These are phyloP conservation scores for Dryomyza anilis DNA, from an alignment of 2,888 invertebrate species.

Conservation along the genomic window DNA sequence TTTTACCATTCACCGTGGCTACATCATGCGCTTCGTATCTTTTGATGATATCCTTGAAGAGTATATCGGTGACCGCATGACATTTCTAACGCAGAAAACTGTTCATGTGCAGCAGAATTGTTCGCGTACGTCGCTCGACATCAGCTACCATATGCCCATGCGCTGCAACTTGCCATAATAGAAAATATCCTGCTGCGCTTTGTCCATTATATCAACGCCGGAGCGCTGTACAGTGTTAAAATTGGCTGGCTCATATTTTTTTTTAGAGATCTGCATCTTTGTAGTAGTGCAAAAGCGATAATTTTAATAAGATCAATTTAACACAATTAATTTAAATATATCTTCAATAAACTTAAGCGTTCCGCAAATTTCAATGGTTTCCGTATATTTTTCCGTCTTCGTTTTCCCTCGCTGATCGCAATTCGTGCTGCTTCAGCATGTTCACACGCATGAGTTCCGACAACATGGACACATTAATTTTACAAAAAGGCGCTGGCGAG, in stretches of 20 bases:
- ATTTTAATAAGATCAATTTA: background rate
- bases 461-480: no score
- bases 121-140: constrained; percentile 74
- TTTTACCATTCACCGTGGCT: constrained; percentile 29
- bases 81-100: constrained; percentile 88
- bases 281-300: constrained; percentile 70
- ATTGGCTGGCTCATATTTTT: constrained; percentile 88
- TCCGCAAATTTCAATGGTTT: constrained; percentile 88
- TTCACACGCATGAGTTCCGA: no score
- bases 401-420: no score
- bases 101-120: constrained; percentile 84
- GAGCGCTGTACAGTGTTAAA: constrained; percentile 46
- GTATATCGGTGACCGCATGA: constrained; percentile 75
- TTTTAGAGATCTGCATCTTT: constrained; percentile 80
- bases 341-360: constrained; percentile 71
- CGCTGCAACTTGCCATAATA: constrained; percentile 83
- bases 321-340: no score
- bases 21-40: constrained; percentile 64
- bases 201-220: constrained; percentile 92
- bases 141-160: constrained; percentile 84
- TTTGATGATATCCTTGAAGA: constrained; percentile 80
- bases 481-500: no score
- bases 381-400: constrained; percentile 76
- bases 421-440: no score
- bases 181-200: constrained; percentile 86